Evolutionary conservation across 2,113 vertebrate genomes (phyloP).

Genomic region (Brachypteracias leptosomus): DNA sequence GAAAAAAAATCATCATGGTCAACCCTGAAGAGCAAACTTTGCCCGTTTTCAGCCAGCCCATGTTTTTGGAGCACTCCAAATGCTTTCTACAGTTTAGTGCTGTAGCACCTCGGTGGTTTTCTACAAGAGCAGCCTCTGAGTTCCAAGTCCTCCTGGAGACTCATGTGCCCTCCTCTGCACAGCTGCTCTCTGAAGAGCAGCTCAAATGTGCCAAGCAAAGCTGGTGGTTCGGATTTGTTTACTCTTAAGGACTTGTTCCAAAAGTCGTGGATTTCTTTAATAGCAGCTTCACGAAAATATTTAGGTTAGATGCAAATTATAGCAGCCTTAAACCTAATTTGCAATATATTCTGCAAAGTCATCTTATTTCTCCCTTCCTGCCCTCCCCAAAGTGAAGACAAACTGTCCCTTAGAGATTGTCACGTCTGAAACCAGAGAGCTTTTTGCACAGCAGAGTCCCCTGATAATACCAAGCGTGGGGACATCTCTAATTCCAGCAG

Average conservation of each 20-base stretch:
- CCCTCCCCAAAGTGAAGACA: background rate
- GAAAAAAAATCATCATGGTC: background rate
- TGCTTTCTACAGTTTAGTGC: background rate
- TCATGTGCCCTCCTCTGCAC: background rate
- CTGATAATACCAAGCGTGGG: background rate
- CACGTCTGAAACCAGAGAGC: background rate
- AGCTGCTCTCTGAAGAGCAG: background rate
- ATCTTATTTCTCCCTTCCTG: background rate
- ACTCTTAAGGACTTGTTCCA: background rate
- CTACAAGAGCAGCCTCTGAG: background rate
- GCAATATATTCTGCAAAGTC: background rate
- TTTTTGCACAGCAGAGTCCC: background rate
- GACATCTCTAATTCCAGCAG: background rate
- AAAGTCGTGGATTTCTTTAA: background rate
- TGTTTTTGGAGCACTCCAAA: background rate
- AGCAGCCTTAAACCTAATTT: constrained; percentile 3
- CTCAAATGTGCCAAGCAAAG: background rate
- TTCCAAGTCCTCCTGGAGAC: background rate
- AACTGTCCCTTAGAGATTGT: background rate
- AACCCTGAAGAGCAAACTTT: background rate
- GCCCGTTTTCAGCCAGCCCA: background rate
- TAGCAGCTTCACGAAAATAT: constrained; percentile 18
- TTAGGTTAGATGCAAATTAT: constrained; percentile 25
- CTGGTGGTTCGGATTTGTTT: constrained; percentile 21
- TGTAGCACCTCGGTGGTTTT: background rate